Conservation (phyloP, 2,888 invertebrate species). For the Pseudolycoriella hygida region DNA sequence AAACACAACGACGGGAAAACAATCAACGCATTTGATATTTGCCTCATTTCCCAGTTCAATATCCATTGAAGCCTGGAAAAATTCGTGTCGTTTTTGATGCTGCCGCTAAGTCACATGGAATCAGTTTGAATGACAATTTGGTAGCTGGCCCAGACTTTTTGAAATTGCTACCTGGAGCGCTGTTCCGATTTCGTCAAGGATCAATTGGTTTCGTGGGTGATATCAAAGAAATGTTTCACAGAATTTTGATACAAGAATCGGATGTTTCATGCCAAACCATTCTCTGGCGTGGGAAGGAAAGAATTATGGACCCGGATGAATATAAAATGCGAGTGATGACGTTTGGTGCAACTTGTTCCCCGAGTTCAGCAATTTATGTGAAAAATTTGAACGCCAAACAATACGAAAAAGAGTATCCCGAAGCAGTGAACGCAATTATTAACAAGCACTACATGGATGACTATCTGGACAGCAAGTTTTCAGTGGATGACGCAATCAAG, state of each 20-base stretch:
- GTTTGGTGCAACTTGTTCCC: neutral
- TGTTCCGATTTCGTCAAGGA: conserved; percentile 11
- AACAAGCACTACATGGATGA: neutral
- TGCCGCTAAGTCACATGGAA: conserved; percentile 12
- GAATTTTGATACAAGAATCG: conserved; percentile 6
- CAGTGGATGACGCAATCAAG: neutral
- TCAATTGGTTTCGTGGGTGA: conserved; percentile 10
- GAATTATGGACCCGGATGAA: neutral
- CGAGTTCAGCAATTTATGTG: neutral
- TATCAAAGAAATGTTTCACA: conserved; percentile 12
- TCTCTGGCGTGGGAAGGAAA: conserved; percentile 8
- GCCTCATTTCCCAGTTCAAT: conserved; percentile 13
- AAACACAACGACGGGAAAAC: conserved; percentile 7
- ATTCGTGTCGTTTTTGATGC: conserved; percentile 16
- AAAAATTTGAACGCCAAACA: neutral
- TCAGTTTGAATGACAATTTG: conserved; percentile 11
- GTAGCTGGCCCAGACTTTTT: conserved; percentile 12
- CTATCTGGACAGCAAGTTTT: neutral
- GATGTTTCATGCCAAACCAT: conserved; percentile 9
- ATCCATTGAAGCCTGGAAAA: conserved; percentile 14
- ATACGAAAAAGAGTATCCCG: neutral
- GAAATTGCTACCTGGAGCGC: conserved; percentile 10
- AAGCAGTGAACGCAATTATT: neutral
- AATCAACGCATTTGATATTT: conserved; percentile 12
- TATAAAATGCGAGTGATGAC: neutral